Base-by-base conservation (phyloP, 2,888 invertebrate genomes). In the Zygothrica quintamaculata region DNA sequence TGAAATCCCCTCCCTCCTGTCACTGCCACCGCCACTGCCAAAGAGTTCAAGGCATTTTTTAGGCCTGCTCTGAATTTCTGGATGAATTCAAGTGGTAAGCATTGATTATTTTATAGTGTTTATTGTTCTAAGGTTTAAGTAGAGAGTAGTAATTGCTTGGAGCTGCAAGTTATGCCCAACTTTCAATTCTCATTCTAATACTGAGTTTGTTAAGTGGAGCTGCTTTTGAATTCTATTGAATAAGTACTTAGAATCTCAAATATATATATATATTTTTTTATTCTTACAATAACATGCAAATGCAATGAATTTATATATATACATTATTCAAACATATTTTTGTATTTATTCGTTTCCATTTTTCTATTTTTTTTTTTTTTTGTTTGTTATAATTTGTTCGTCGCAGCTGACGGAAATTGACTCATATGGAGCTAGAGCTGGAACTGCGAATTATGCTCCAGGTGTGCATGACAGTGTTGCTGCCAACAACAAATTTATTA, bases 401-500 rank as follows among this genome's bases (percentile, higher is more conserved):
- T 53, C 77, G 61, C 78, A 78, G 78, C 79, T 78, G 78, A 82
- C 82, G 78, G 78, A 78, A 78, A 78, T 78, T 77, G 77, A 77
- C 78, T 77, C 77, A 77, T 77, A 22, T 22, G 18, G 18, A 22
- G 18, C 18, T 22, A 5, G 18, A 22, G 18, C 18, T 22, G 18
- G 18, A 81, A 80, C 77, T 77, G 73, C 85, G 73, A 82, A 81
- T 82, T 85, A 84, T 82, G 81, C 85, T 81, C 81, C 81, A 81
- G 81, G 81, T 81, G 81, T 81, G 85, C 81, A 81, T 81, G 80
- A 81, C 80, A 79, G 77, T 79, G 74, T 59, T 76, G 76, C 81
- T 77, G 82, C 72, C 79, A 82, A 73, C 85, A 85, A 85, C 81
- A 85, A 82, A 82, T 82, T 82, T 82, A 82, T 82, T 82, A 82